A percentile compares a stretch with the other conserved stretches of the same genome.
Conservation (phyloP, 2,888 invertebrate species). For the Temnothorax unifasciatus region DNA sequence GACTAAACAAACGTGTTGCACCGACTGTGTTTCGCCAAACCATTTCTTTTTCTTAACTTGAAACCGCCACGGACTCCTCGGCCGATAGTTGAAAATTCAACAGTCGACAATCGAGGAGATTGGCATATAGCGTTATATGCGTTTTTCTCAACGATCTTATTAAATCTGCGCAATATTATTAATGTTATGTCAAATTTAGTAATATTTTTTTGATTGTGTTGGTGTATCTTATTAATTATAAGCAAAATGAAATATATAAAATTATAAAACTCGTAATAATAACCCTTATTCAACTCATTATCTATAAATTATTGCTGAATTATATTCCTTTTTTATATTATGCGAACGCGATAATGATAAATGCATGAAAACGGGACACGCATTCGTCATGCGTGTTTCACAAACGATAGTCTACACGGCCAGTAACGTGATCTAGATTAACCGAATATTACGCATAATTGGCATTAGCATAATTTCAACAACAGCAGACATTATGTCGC, state of each 20-base stretch:
- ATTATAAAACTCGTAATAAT: conserved; percentile 1
- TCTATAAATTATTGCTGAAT: not conserved
- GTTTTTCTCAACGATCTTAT: not conserved
- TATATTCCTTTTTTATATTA: not conserved
- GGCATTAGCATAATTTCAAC: conserved; percentile 56
- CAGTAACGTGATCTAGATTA: conserved; percentile 53
- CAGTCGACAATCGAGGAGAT: not conserved
- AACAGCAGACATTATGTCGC: conserved; percentile 15
- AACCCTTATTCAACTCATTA: not conserved
- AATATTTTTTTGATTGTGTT: not conserved
- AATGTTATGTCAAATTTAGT: not conserved
- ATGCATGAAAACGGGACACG: not conserved
- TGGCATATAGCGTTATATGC: no score
- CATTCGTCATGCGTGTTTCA: conserved; percentile 19
- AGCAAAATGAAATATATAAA: not conserved
- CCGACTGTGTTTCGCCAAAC: not conserved
- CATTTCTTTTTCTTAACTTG: not conserved
- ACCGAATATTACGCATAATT: conserved; percentile 30
- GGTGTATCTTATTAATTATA: not conserved
- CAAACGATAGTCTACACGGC: conserved; percentile 1
- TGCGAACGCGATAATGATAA: not conserved
- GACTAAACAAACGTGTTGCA: conserved; percentile 62
- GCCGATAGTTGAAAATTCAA: not conserved
- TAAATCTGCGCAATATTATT: not conserved
- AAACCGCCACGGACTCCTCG: not conserved